A percentile compares a stretch with the other conserved stretches of the same genome.
These are phyloP conservation scores for Rousettus madagascariensis DNA, from an alignment of 2,797 vertebrate genomes.

Conservation along the genomic window DNA sequence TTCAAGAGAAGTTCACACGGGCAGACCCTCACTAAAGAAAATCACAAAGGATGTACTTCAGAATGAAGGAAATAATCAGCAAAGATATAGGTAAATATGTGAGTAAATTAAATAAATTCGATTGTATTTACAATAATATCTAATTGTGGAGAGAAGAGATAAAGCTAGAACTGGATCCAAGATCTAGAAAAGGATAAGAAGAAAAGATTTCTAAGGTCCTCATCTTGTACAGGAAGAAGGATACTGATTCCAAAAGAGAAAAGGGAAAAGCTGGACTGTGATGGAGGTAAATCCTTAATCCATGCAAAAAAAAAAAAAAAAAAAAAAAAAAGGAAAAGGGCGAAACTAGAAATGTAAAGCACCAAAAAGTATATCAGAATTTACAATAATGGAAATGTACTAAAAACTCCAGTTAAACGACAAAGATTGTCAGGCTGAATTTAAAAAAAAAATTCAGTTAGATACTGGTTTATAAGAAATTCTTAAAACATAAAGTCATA, in stretches of 20 bases:
- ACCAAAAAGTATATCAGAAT: background rate
- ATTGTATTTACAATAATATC: background rate
- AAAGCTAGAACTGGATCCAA: background rate
- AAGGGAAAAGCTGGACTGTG: background rate
- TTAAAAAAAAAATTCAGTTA: background rate
- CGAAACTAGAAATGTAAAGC: background rate
- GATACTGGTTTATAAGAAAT: background rate
- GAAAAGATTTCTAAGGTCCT: background rate
- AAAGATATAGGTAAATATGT: background rate
- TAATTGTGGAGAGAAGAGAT: background rate
- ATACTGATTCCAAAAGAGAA: background rate
- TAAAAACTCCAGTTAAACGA: background rate
- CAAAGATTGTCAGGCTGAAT: background rate
- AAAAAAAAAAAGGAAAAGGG: background rate
- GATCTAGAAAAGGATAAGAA: background rate
- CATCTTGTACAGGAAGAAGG: background rate
- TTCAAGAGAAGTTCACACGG: background rate
- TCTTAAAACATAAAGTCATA: conserved; percentile 15
- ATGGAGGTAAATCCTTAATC: background rate
- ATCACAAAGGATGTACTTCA: background rate
- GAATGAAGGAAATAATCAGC: background rate
- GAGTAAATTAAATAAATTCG: background rate
- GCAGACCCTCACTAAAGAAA: background rate
- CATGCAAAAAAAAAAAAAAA: background rate
- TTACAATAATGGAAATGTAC: background rate